Evolutionary conservation across 2,113 vertebrate species (phyloP).

Genomic region (Microcebus ravelobensis): DNA sequence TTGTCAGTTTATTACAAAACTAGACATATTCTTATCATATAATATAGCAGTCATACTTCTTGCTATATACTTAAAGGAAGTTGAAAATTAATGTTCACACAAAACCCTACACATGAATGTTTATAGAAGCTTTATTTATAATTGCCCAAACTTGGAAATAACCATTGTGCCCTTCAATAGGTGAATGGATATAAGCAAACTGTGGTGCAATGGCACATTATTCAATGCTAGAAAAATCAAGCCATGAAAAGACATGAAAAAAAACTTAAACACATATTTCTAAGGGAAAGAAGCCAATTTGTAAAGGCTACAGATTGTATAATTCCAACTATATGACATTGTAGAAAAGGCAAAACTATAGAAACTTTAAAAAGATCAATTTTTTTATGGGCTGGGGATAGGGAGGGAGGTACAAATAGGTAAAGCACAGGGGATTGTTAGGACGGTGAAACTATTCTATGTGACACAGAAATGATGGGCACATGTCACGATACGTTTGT

Average conservation of each 20-base stretch:
- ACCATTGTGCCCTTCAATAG: background rate
- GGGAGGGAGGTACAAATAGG: background rate
- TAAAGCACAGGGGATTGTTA: background rate
- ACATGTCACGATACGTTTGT: background rate
- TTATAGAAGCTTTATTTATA: background rate
- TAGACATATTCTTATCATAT: background rate
- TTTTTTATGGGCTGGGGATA: background rate
- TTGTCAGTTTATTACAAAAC: background rate
- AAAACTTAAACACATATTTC: background rate
- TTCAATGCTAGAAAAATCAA: background rate
- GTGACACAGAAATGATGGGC: background rate
- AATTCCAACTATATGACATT: background rate
- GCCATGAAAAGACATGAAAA: background rate
- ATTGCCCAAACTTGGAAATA: background rate
- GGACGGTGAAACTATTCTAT: background rate
- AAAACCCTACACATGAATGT: background rate
- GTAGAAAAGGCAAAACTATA: background rate
- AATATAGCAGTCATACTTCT: background rate
- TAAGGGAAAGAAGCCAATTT: background rate
- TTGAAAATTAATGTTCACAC: background rate
- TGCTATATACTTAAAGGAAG: background rate
- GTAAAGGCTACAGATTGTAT: background rate
- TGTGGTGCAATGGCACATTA: background rate
- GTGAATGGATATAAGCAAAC: background rate
- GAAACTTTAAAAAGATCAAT: background rate